Evolutionary conservation across 2,888 invertebrate genomes (phyloP), one percentile per base, ranked within the genome.

Genomic region (Molanna angustata): DNA sequence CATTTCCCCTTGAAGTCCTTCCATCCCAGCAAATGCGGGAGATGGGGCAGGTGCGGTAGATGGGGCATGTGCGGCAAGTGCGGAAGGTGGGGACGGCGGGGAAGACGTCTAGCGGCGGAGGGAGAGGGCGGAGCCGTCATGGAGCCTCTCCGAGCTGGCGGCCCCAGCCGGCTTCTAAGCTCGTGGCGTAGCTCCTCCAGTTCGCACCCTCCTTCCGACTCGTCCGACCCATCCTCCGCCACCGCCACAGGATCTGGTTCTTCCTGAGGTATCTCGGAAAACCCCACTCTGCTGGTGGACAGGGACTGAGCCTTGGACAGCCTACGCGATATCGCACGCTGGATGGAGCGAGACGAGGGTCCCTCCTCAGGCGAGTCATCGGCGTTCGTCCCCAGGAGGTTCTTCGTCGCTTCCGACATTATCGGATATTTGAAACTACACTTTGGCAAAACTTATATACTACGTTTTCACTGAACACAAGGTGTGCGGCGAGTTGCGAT

Each of bases 81-180:
- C 13, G 47, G 53, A n/a, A 52, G 48, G 31, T 48, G 52, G 1
- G 46, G 48, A 20, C 56, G 42, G 18, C 55, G 51, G 21, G 57
- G 60, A 17, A 42, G 54, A 3, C 54, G 47, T 13, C 51, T 50
- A 31, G 69, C 73, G 53, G 75, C 75, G n/a, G 70, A 72, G 4
- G 77, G 77, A 20, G 77, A 77, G 0, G 77, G 74, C 11, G 77
- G 77, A 19, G 76, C 77, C 4, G 77, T 77, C 42, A 76, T 66
- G 2, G 76, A 77, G 59, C 69, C 67, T 32, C 76, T 66, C 2
- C 76, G 69, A 22, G 66, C 65, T 64, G 52, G 64, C 61, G 39
- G 68, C 67, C 18, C 40, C 27, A 49, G 43, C 20, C 43, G 41
- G 13, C 37, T 31, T 2, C 52, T 48, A 31, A 59, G 20, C 45